Base-by-base conservation (phyloP, 2,888 invertebrate species). In the Cetonia aurata region DNA sequence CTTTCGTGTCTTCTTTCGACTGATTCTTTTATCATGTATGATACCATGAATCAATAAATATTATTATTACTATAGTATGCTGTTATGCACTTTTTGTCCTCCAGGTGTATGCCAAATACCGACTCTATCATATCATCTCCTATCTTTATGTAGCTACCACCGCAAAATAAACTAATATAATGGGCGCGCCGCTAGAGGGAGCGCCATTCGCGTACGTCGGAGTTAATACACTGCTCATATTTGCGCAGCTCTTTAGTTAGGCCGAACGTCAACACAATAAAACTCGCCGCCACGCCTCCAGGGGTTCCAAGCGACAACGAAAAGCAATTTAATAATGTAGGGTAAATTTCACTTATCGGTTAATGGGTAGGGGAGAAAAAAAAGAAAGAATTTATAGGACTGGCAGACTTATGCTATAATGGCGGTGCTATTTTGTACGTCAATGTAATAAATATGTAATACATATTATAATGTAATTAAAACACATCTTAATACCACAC, bases 171-270 rank as follows among this genome's bases (percentile, higher is more conserved):
- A 56, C 33, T 37, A 13, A 56, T 15, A 13, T 37, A 77, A 78
- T 76, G 74, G 76, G 73, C 74, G 69, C 57, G 31, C 74, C 74
- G 73, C 69, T 75, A 76, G 69, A 73, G 77, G 77, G 80, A 78
- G 79, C 79, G 75, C 75, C 75, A 75, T 72, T 76, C 75, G 77
- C 74, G 75, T 74, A 71, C 70, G 80, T 25, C 25, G 25, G 25
- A 80, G 80, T 80, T 82, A 82, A 82, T 83, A 79, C 80, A 78
- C 80, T 81, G 78, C 78, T 80, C 81, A 82, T 83, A 83, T 83
- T 83, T 83, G 81, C 82, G 72, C 77, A 82, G 81, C 82, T 81
- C 83, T 83, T 82, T 80, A 79, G 82, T 80, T 80, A 80, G 80
- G 78, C 78, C 78, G 78, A 79, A 74, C 78, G 80, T 82, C 81